Conservation (phyloP, 2,888 invertebrate genomes). For the Cephus spinipes region DNA sequence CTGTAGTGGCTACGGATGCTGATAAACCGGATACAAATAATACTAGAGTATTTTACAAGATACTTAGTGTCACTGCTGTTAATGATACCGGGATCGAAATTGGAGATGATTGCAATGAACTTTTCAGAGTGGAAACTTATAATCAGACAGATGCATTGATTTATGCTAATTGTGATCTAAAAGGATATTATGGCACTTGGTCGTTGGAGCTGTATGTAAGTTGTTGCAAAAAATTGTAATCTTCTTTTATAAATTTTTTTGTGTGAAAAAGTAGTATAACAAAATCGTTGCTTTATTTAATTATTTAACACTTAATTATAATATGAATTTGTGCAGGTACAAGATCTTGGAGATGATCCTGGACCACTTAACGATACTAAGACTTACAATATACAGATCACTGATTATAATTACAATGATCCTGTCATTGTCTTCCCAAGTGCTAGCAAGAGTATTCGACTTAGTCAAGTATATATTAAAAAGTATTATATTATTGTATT, state of each 20-base stretch:
- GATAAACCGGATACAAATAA: constrained; percentile 71
- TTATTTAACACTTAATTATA: not conserved
- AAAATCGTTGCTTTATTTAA: not conserved
- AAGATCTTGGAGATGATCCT: constrained; percentile 70
- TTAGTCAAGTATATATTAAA: constrained; percentile 28
- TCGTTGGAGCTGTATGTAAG: constrained; percentile 69
- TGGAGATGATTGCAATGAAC: constrained; percentile 23
- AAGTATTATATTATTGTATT: constrained; percentile 5
- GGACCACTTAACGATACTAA: constrained; percentile 57
- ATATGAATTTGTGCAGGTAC: constrained; percentile 64
- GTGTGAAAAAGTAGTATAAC: not conserved
- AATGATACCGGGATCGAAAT: constrained; percentile 20
- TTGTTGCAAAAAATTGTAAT: constrained; percentile 23
- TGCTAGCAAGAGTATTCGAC: constrained; percentile 24
- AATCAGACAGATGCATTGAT: constrained; percentile 67
- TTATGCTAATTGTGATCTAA: constrained; percentile 64
- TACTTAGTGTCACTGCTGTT: constrained; percentile 58
- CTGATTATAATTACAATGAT: constrained; percentile 72
- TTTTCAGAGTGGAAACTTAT: constrained; percentile 40
- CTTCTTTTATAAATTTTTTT: not conserved
- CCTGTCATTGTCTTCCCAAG: constrained; percentile 71
- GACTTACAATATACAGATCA: constrained; percentile 67
- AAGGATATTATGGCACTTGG: constrained; percentile 72
- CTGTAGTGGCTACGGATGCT: constrained; percentile 69
- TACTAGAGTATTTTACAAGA: constrained; percentile 69